Evolutionary conservation across 1,140 invertebrate genomes (phyloP).

Genomic region (Drosophila jambulina): DNA sequence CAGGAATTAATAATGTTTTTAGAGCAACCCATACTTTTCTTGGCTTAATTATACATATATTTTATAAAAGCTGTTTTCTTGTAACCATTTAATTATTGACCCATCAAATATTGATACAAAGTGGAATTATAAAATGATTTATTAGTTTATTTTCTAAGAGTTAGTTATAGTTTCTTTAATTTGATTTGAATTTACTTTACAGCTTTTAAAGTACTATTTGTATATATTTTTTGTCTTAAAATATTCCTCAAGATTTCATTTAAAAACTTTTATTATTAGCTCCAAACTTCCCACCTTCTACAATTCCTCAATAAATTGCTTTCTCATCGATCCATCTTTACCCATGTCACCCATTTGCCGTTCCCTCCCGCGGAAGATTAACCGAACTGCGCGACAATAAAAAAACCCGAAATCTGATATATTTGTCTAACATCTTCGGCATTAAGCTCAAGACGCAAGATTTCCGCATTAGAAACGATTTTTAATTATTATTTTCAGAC

Average conservation of each 20-base stretch:
- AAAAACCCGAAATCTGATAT: conserved; percentile 77
- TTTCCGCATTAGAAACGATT: conserved; percentile 78
- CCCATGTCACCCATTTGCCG: conserved; percentile 38
- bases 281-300: background rate
- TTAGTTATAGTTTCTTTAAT: background rate
- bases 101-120: background rate
- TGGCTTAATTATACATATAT: conserved; percentile 10
- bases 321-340: conserved; percentile 47
- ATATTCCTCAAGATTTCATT: background rate
- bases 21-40: conserved; percentile 6
- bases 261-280: background rate
- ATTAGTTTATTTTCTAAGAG: background rate
- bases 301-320: conserved; percentile 20
- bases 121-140: background rate
- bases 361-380: conserved; percentile 30
- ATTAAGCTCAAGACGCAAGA: conserved; percentile 69
- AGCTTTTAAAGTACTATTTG: background rate
- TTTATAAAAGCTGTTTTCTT: conserved; percentile 3
- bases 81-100: background rate
- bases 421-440: conserved; percentile 79
- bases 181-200: background rate
- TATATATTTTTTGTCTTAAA: background rate
- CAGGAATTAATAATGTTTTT: background rate
- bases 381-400: conserved; percentile 24
- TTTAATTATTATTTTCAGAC: conserved; percentile 81